Percentiles rank a stretch among this genome's conserved stretches.
Evolutionary conservation across 1,140 invertebrate genomes (phyloP).

Genomic region (Drosophila subpulchrella): DNA sequence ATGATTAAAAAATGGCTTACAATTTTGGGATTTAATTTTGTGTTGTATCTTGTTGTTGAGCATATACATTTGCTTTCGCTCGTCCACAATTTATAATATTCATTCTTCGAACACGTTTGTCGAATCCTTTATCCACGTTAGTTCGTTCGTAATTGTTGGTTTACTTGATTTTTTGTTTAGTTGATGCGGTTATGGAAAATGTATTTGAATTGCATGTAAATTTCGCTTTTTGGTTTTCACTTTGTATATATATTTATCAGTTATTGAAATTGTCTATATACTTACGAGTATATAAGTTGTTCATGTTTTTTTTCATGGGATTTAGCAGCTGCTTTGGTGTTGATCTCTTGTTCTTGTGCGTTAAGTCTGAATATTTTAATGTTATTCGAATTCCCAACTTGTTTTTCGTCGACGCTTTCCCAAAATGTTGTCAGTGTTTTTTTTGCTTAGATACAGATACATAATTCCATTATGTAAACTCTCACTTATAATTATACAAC

Average conservation of each 20-base stretch:
- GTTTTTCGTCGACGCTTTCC: constrained; percentile 1
- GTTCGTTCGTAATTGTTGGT: constrained; percentile 55
- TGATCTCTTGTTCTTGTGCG: constrained; percentile 44
- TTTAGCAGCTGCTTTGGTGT: constrained; percentile 34
- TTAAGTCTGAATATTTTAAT: constrained; percentile 33
- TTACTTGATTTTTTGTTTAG: constrained; percentile 38
- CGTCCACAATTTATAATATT: constrained; percentile 26
- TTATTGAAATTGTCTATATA: constrained; percentile 74
- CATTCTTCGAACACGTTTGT: constrained; percentile 40
- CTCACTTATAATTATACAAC: constrained; percentile 79
- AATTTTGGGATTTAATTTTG: constrained; percentile 47
- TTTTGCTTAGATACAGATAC: constrained; percentile 55
- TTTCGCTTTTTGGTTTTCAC: constrained; percentile 44
- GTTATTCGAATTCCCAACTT: constrained; percentile 15
- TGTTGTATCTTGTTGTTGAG: constrained; percentile 8
- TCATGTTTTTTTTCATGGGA: constrained; percentile 13
- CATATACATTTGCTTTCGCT: constrained; percentile 4
- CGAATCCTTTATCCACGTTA: constrained; percentile 16
- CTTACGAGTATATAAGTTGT: constrained; percentile 44
- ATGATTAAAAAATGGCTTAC: constrained; percentile 76
- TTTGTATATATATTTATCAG: constrained; percentile 62
- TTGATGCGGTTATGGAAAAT: constrained; percentile 73
- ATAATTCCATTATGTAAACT: constrained; percentile 78
- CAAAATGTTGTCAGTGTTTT: constrained; percentile 15
- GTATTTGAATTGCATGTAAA: constrained; percentile 74